Evolutionary conservation across 2,888 invertebrate genomes (phyloP), one percentile per base, ranked within the genome.

Genomic region (Drosophila seclusa): DNA sequence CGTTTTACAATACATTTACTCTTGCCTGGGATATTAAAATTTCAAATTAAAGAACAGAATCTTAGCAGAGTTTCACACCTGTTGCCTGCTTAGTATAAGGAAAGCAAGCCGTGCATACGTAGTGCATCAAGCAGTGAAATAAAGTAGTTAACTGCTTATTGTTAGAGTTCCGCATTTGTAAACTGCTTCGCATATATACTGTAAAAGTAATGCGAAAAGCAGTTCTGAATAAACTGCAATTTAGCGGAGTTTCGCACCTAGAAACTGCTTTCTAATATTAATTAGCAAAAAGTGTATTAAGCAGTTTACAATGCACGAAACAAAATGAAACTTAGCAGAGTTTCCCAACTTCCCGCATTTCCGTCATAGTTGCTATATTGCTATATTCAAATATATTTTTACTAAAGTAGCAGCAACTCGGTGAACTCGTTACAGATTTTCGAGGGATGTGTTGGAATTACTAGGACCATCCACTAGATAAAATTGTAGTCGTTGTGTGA

Each of bases 251-350:
- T 55, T 8, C 27, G 4, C 13, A 69, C 54, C 0, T 11, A 2
- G 0, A 0, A 2, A 6, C 42, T 59, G 45, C 60, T 70, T 55
- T 1, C 0, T 3, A 11, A 4, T 24, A 1, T 24, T 45, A 24
- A 24, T 8, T 2, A 4, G 2, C 7, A n/a, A 0, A 4, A 5
- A 21, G 42, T n/a, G 7, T 1, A 21, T 8, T 0, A 38, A 69
- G 63, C 60, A 64, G 66, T 59, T 3, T 10, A 18, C 0, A 57
- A 45, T 49, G 71, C 71, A 60, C 31, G 2, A 8, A 2, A 45
- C 7, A 16, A 24, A 45, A 16, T 24, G 2, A 2, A 7, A 21
- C 3, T 21, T 21, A 13, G 42, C 42, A 7, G 21, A 7, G 42
- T 45, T 45, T 21, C n/a, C 3, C 10, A 40, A n/a, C 10, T 40